A percentile compares a stretch with the other conserved stretches of the same genome.
Conservation (phyloP, 2,888 invertebrate genomes). For the Cheilosia pagana region DNA sequence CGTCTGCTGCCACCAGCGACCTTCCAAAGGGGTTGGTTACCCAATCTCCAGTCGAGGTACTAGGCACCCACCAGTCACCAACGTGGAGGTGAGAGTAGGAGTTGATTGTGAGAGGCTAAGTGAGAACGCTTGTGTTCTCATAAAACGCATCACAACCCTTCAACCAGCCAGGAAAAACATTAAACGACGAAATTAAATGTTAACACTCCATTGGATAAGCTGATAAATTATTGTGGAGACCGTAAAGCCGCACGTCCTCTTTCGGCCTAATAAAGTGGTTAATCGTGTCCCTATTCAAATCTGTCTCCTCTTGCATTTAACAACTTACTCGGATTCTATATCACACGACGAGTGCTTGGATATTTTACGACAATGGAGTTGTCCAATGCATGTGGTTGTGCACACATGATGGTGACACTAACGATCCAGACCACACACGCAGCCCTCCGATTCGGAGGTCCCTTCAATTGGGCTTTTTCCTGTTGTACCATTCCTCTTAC, state of each 20-base stretch:
- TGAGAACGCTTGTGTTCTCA: too few species aligned
- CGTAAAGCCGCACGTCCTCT: conserved; percentile 44
- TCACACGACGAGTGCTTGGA: neutral
- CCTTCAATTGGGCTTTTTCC: conserved; percentile 49
- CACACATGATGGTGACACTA: conserved; percentile 47
- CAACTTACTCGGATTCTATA: conserved; percentile 49
- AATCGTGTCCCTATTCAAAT: conserved; percentile 60
- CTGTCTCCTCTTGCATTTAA: conserved; percentile 44
- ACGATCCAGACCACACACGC: conserved; percentile 62
- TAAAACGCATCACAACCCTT: too few species aligned
- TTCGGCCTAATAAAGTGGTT: conserved; percentile 65
- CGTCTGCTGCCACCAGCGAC: too few species aligned
- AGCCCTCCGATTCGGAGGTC: conserved; percentile 42
- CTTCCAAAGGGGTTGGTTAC: too few species aligned
- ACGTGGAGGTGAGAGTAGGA: too few species aligned
- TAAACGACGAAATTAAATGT: conserved; percentile 62
- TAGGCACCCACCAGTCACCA: too few species aligned
- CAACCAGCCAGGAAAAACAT: too few species aligned
- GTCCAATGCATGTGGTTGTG: conserved; percentile 27
- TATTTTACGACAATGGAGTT: conserved; percentile 52
- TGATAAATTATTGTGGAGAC: conserved; percentile 43
- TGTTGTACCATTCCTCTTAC: conserved; percentile 11
- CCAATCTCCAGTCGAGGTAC: too few species aligned
- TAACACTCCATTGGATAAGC: conserved; percentile 66
- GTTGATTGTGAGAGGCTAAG: too few species aligned